phyloP scores from a whole-genome alignment of 2,797 vertebrate species.

The Mareca penelope region DNA sequence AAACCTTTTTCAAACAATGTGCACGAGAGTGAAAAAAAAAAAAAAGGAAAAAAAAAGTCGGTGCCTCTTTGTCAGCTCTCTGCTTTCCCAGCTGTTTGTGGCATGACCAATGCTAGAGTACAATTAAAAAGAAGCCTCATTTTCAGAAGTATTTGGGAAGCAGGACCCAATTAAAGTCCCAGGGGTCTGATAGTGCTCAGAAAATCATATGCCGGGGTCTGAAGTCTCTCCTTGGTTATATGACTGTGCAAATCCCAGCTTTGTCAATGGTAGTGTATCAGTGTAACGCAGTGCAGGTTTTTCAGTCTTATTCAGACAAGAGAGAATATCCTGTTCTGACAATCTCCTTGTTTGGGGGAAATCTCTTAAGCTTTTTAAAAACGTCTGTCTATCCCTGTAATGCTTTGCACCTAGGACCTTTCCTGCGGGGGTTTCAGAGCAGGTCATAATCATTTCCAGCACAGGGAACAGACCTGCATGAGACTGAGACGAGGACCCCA shows the following conservation, averaged over 20 bases:
- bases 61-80: not conserved
- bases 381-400: not conserved
- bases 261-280: not conserved
- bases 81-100: slow-evolving; percentile 35
- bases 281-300: not conserved
- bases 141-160: slow-evolving; percentile 25
- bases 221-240: not conserved
- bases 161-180: not conserved
- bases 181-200: not conserved
- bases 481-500: not conserved
- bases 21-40: not conserved
- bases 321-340: not conserved
- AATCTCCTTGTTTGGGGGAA: not conserved
- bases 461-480: not conserved
- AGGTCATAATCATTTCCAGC: not conserved
- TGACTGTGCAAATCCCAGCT: not conserved
- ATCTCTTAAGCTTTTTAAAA: not conserved
- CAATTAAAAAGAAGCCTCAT: slow-evolving; percentile 23
- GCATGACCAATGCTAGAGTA: not conserved
- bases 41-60: not conserved
- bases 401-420: not conserved
- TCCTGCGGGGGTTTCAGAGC: not conserved
- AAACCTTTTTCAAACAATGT: slow-evolving; percentile 64
- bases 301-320: not conserved
- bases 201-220: not conserved